Conservation (phyloP, 2,888 invertebrate genomes). For the Heliconius cydno region DNA sequence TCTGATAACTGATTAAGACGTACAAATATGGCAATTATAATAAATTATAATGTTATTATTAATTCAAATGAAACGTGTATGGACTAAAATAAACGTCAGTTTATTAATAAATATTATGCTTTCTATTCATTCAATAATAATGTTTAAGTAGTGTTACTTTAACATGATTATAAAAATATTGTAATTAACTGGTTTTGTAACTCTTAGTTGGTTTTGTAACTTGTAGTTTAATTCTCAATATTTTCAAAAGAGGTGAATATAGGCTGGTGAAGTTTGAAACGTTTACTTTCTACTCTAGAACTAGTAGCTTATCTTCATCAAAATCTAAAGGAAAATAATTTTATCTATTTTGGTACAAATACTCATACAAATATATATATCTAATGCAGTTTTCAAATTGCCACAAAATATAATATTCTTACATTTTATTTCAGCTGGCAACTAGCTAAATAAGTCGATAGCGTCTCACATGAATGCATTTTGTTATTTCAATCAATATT, state of each 20-base stretch:
- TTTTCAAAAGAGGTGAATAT: too few relatives aligned
- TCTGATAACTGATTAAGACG: slow-evolving; percentile 15
- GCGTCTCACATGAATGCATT: not conserved
- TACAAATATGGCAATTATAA: slow-evolving; percentile 2
- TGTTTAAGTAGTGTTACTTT: not conserved
- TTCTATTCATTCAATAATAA: not conserved
- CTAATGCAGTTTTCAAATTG: not conserved
- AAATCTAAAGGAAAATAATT: not conserved
- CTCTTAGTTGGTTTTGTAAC: too few relatives aligned
- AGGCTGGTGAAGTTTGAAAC: too few relatives aligned
- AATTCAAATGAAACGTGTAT: not conserved
- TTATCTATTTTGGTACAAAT: not conserved
- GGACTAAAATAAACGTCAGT: not conserved
- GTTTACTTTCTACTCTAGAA: too few relatives aligned
- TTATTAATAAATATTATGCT: not conserved
- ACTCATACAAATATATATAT: too few relatives aligned
- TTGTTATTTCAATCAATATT: slow-evolving; percentile 22
- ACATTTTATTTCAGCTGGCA: not conserved
- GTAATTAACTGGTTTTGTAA: not conserved
- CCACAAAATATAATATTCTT: not conserved
- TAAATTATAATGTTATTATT: not conserved
- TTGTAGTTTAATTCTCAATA: too few relatives aligned
- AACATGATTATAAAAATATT: not conserved
- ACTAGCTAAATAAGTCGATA: not conserved
- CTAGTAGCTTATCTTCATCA: not conserved